A percentile compares a stretch with the other conserved stretches of the same genome.
phyloP scores from a whole-genome alignment of 37 sponge, comb jelly and placozoan genomes.

The Spongia lamella region DNA sequence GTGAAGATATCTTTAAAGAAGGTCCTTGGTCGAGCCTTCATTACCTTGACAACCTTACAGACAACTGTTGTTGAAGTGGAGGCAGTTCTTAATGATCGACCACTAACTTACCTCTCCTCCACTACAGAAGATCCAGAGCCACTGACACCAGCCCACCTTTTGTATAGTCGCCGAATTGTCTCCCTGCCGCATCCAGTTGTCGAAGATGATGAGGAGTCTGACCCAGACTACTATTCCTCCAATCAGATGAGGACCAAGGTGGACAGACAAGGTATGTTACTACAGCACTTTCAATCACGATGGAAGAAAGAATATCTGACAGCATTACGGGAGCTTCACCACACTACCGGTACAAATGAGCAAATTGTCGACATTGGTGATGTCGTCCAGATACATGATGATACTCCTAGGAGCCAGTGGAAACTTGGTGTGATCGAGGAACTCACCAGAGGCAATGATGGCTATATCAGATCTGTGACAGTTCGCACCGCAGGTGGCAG shows the following conservation, averaged over 20 bases:
- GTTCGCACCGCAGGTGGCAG: too few relatives aligned
- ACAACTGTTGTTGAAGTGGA: neutral
- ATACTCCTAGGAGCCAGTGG: too few relatives aligned
- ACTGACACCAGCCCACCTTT: neutral
- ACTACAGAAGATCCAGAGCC: neutral
- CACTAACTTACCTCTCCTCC: neutral
- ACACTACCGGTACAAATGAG: too few relatives aligned
- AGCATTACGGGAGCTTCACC: neutral
- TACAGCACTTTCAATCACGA: neutral
- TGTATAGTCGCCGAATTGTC: neutral
- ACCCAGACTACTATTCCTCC: neutral
- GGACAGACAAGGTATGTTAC: too few relatives aligned
- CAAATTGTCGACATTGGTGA: too few relatives aligned
- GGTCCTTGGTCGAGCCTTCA: neutral
- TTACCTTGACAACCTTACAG: neutral
- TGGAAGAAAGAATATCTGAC: neutral
- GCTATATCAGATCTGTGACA: too few relatives aligned
- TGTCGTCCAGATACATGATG: too few relatives aligned
- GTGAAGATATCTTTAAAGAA: neutral
- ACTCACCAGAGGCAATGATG: too few relatives aligned
- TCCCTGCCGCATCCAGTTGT: neutral
- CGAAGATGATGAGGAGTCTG: neutral
- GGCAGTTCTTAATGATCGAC: conserved; percentile 1
- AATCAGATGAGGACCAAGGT: neutral
- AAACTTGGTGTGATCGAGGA: too few relatives aligned